These are phyloP conservation scores for Drosophila mimetica DNA, from an alignment of 2,888 invertebrate genomes.

Conservation along the genomic window DNA sequence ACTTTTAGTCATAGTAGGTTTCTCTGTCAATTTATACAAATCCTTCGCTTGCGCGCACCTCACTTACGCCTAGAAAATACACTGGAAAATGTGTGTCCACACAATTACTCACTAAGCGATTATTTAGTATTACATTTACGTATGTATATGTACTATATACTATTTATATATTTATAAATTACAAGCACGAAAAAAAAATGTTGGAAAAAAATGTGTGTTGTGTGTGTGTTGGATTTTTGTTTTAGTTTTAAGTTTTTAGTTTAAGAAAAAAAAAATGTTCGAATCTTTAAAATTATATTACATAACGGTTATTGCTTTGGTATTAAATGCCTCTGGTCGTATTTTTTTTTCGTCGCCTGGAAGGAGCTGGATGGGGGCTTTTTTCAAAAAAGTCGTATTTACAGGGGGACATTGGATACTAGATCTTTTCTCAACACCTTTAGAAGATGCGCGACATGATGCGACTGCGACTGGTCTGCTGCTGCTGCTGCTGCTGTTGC, in stretches of 20 bases:
- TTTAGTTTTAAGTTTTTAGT: no score
- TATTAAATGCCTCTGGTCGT: constrained; percentile 84
- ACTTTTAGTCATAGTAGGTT: constrained; percentile 13
- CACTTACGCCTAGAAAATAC: constrained; percentile 60
- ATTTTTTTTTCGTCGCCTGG: constrained; percentile 58
- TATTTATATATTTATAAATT: constrained; percentile 30
- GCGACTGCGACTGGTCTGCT: constrained; percentile 73
- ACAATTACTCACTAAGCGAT: constrained; percentile 19
- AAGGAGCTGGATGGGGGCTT: constrained; percentile 45
- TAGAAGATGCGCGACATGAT: constrained; percentile 84
- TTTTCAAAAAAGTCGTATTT: constrained; percentile 40
- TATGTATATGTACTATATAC: constrained; percentile 11
- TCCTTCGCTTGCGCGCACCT: constrained; percentile 5
- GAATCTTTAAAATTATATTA: constrained; percentile 73
- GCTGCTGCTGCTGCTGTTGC: constrained; percentile 34
- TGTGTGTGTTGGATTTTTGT: constrained; percentile 1
- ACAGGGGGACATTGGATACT: background rate
- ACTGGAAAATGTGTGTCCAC: constrained; percentile 72
- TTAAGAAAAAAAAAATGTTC: constrained; percentile 41
- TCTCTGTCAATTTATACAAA: constrained; percentile 25
- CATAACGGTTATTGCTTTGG: constrained; percentile 83
- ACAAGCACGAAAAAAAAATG: constrained; percentile 35
- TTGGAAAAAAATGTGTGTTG: constrained; percentile 14
- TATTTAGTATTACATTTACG: constrained; percentile 16
- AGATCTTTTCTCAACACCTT: constrained; percentile 57